Evolutionary conservation across 2,113 vertebrate species (phyloP), one percentile per base, ranked within the genome.

Genomic region (Myrmecophaga tridactyla): DNA sequence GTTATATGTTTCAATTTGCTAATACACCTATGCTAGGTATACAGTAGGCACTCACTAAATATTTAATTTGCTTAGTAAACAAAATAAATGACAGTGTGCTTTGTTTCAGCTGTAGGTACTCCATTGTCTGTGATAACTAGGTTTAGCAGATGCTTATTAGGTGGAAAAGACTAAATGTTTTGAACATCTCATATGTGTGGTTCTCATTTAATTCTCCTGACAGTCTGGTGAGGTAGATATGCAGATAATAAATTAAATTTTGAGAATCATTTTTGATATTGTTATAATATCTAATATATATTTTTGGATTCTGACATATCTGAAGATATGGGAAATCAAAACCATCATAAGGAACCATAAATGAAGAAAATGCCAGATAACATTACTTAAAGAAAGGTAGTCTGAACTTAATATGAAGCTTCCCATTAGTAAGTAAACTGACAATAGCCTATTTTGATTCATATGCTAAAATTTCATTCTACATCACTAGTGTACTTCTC

Each of bases 301-400:
- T 46, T 80, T 2, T 69, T 94, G 20, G 39, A 51, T 91, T 20
- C 48, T 89, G 53, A 86, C 14, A 21, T 63, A 78, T 69, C 39
- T 97, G 46, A 90, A 88, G 39, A 75, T 31, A 69, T 84, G 9
- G 15, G 36, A 82, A 96, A 29, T 95, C 81, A 72, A 70, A 67
- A 36, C 20, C 10, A 3, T 84, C 39, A 29, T 20, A 90, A 77
- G 77, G 82, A 77, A 73, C 46, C 85, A 75, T 72, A 12, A 58
- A 72, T 86, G 36, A 76, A 87, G 73, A 53, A 34, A 88, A 53
- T 84, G 39, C 15, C 13, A 78, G 27, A 31, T 34, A 53, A 6
- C 17, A 46, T 75, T 75, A 73, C 34, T 73, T 17, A 18, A 58
- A 70, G 51, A 81, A 56, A 87, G 58, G 7, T 83, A 36, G 4